phyloP scores from a whole-genome alignment of 2,888 invertebrate species.

The Chrysodeixis includens region DNA sequence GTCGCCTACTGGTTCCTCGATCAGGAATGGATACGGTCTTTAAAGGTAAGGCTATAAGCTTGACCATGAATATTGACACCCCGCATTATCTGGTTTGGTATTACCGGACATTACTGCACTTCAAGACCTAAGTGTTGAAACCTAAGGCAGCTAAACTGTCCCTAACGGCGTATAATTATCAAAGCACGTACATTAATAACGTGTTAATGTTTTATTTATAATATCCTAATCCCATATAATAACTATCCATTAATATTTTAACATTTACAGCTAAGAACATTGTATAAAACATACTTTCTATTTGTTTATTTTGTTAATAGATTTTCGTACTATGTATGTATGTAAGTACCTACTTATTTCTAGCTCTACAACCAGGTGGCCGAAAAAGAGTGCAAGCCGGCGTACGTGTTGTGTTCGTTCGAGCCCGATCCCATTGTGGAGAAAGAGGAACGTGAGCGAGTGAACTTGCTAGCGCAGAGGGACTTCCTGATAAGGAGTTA shows the following conservation, averaged over 20 bases:
- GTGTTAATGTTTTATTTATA: not conserved
- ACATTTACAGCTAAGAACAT: not conserved
- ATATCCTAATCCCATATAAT: not conserved
- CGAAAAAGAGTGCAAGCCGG: slow-evolving; percentile 72
- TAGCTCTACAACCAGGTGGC: slow-evolving; percentile 57
- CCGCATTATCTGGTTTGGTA: not conserved
- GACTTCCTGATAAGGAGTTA: slow-evolving; percentile 92
- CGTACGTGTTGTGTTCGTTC: slow-evolving; percentile 87
- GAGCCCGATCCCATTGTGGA: slow-evolving; percentile 91
- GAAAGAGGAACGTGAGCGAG: slow-evolving; percentile 92
- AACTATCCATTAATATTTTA: not conserved
- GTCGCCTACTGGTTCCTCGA: slow-evolving; percentile 1
- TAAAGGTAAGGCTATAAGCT: slow-evolving; percentile 11
- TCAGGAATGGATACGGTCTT: not conserved
- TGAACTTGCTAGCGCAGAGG: slow-evolving; percentile 91
- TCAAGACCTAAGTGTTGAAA: not conserved
- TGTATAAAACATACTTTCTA: not conserved
- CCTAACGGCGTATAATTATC: not conserved
- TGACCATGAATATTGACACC: not conserved
- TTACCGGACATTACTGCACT: not conserved
- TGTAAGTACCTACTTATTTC: slow-evolving; percentile 10
- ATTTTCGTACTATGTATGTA: not conserved
- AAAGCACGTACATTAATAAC: not conserved
- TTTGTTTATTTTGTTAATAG: slow-evolving; percentile 8
- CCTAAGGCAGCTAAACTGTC: not conserved